Conservation (phyloP, 1,140 invertebrate species). For the Elymnias hypermnestra region DNA sequence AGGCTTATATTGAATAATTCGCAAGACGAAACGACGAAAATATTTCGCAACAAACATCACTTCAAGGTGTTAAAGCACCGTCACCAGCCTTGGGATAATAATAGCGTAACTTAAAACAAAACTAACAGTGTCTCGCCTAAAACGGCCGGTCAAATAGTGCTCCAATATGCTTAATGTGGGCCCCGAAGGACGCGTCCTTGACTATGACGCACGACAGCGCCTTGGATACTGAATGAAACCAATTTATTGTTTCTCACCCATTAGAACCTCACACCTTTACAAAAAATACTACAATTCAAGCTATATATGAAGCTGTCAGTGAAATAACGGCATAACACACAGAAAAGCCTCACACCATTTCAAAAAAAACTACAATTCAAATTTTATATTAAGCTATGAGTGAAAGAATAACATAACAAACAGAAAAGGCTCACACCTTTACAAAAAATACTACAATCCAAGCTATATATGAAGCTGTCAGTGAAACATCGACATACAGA, state of each 20-base stretch:
- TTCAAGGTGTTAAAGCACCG: constrained; percentile 4
- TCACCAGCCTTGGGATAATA: constrained; percentile 20
- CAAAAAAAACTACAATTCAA: too few relatives aligned
- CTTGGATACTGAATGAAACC: constrained; percentile 39
- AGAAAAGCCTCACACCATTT: too few relatives aligned
- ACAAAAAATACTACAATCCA: too few relatives aligned
- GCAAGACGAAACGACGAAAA: not conserved
- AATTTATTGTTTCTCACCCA: constrained; percentile 9
- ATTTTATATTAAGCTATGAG: too few relatives aligned
- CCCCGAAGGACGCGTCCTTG: constrained; percentile 38
- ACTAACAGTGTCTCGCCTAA: constrained; percentile 30
- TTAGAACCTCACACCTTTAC: too few relatives aligned
- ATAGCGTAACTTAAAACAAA: constrained; percentile 35
- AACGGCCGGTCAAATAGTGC: constrained; percentile 39
- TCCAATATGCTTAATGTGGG: constrained; percentile 27
- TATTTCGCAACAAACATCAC: not conserved
- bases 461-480: too few relatives aligned
- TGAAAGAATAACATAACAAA: too few relatives aligned
- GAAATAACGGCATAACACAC: too few relatives aligned
- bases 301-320: too few relatives aligned
- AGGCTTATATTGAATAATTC: not conserved
- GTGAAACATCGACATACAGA: too few relatives aligned
- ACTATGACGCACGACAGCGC: constrained; percentile 45
- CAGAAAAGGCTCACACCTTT: too few relatives aligned
- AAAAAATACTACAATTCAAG: too few relatives aligned